A percentile compares a stretch with the other conserved stretches of the same genome.
Evolutionary conservation across 2,888 invertebrate species (phyloP).

Genomic region (Pristionchus arcanus): DNA sequence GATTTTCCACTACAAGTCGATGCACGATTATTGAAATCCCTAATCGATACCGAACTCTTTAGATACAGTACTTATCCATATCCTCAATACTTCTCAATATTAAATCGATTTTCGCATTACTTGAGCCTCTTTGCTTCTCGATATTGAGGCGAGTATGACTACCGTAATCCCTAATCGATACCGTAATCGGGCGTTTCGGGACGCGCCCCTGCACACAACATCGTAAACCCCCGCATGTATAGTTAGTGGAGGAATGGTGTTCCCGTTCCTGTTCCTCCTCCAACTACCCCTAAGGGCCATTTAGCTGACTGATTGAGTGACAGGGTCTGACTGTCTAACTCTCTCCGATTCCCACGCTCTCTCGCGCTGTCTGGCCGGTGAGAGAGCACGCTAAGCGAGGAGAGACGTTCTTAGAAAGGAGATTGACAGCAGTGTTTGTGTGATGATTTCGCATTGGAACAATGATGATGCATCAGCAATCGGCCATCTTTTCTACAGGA

Average conservation of each 20-base stretch:
- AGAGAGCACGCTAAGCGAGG: neutral
- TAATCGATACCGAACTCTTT: too few relatives aligned
- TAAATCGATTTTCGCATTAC: too few relatives aligned
- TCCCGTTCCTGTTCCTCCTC: neutral
- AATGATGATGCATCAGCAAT: neutral
- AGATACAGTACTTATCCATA: too few relatives aligned
- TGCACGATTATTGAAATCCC: too few relatives aligned
- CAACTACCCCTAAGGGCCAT: neutral
- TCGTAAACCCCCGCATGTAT: constrained; percentile 21
- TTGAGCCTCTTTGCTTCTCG: too few relatives aligned
- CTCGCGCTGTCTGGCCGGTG: neutral
- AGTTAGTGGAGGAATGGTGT: neutral
- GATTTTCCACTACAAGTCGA: neutral
- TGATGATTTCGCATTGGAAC: neutral
- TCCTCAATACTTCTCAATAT: too few relatives aligned
- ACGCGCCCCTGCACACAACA: neutral
- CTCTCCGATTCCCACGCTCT: neutral
- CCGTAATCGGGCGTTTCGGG: neutral
- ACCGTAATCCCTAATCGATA: too few relatives aligned
- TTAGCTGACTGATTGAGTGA: neutral
- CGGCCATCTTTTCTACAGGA: neutral
- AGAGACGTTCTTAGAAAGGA: neutral
- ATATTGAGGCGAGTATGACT: too few relatives aligned
- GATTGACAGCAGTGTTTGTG: neutral
- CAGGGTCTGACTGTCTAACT: neutral